These are phyloP conservation scores for Turritopsis dohrnii DNA, from an alignment of 30 jellyfish, hydroid and myxozoan species.

Conservation along the genomic window DNA sequence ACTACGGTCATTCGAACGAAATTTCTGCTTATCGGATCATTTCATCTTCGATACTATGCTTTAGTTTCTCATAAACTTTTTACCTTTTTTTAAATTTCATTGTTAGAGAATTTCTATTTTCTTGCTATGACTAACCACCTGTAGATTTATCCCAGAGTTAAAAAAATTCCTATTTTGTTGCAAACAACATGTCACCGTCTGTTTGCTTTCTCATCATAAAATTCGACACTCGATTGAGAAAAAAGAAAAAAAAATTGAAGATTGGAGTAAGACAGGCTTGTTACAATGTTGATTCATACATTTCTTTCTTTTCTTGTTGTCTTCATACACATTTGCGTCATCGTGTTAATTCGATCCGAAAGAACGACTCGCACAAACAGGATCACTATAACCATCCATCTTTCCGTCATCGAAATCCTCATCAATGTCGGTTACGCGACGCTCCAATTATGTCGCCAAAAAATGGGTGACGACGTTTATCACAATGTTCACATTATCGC, in stretches of 20 bases:
- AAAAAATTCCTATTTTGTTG: neutral
- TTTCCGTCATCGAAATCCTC: neutral
- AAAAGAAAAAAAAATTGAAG: neutral
- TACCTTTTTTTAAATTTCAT: too few species aligned
- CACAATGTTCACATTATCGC: neutral
- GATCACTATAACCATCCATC: neutral
- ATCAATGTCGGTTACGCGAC: neutral
- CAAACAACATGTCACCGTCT: neutral
- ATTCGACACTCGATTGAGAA: neutral
- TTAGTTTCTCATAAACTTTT: too few species aligned
- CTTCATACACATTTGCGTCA: neutral
- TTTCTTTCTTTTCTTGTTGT: neutral
- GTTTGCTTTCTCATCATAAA: neutral
- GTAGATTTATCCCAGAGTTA: neutral
- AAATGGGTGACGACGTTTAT: neutral
- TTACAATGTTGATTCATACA: neutral
- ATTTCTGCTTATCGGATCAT: too few species aligned
- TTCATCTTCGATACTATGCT: too few species aligned
- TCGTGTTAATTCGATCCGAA: slow-evolving; percentile 2
- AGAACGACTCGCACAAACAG: slow-evolving; percentile 13
- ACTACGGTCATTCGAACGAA: too few species aligned
- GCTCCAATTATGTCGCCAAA: neutral
- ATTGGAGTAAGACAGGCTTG: neutral
- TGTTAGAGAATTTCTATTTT: too few species aligned
- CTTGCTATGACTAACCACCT: neutral